Evolutionary conservation across 2,797 vertebrate species (phyloP), one percentile per base, ranked within the genome.

Genomic region (Xiphophorus birchmanni): DNA sequence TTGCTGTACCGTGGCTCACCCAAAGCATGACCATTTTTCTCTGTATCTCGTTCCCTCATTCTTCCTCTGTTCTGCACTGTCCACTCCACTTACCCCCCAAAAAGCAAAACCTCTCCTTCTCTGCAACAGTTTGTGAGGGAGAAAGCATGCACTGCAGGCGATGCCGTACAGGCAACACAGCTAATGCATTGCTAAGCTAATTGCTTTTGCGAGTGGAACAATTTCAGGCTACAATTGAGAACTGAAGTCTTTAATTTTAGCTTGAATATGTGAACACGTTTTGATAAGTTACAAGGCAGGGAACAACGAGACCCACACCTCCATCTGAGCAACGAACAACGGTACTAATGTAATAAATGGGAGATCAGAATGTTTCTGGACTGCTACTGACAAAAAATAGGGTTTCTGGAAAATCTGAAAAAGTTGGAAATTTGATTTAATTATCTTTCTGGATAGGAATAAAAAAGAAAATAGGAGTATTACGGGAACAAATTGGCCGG

Each of bases 91-190:
- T 3, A 23, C 52, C n/a, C 45, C 35, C 13, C 45, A 54, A 8
- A 80, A 71, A 87, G 74, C 88, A 84, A 76, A 83, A 82, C 89
- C 90, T 89, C 56, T 74, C 78, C 84, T 90, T 91, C 85, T 75
- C 72, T 82, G 78, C 78, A 73, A 81, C 81, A 83, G 80, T 79
- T 42, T 71, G 74, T 45, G 79, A 82, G 83, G 76, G 83, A 85
- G 67, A 81, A 88, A 23, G 60, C 35, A 45, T 56, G 79, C 71
- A 26, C 78, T 78, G 79, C 54, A 77, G 52, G 80, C 58, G 42
- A 26, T 78, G 18, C 63, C 81, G 5, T 29, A 69, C 80, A 83
- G 83, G 81, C 85, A 84, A 79, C 74, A 17, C 73, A 35, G 40
- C 40, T 52, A 37, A 32, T 7, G 60, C 18, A 71, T 44, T 3